These are phyloP conservation scores for Linnaemya vulpina DNA, from an alignment of 2,888 invertebrate species.

Conservation along the genomic window DNA sequence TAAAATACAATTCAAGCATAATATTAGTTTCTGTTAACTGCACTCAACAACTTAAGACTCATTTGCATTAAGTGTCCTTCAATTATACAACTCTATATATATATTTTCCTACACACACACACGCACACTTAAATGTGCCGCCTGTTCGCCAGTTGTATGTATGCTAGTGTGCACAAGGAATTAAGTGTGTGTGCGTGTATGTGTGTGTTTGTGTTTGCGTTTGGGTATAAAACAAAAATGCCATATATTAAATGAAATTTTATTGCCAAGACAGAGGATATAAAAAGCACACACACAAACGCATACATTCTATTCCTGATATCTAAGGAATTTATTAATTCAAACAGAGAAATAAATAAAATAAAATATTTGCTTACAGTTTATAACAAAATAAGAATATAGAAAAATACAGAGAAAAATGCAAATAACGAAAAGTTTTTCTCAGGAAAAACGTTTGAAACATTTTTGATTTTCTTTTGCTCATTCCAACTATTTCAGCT, in stretches of 20 bases:
- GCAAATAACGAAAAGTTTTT: conserved; percentile 16
- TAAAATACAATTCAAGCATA: conserved; percentile 55
- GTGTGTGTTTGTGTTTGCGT: neutral
- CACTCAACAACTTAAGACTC: conserved; percentile 62
- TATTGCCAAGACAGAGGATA: conserved; percentile 46
- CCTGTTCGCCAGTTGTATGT: neutral
- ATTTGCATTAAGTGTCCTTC: conserved; percentile 70
- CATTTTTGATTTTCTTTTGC: neutral
- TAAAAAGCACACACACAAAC: conserved; percentile 12
- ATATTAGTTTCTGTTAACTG: conserved; percentile 67
- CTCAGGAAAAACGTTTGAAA: conserved; percentile 12
- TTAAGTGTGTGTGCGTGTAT: neutral
- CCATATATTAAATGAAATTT: conserved; percentile 39
- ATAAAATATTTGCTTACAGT: conserved; percentile 26
- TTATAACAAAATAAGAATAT: neutral
- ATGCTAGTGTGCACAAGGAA: neutral
- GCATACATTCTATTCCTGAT: neutral
- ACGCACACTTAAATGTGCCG: neutral
- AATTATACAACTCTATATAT: conserved; percentile 45
- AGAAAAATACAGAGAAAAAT: neutral
- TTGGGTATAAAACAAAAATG: conserved; percentile 4
- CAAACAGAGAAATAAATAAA: conserved; percentile 47
- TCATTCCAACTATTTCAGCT: neutral
- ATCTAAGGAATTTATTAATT: conserved; percentile 45
- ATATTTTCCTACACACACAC: neutral